Evolutionary conservation across 2,888 invertebrate genomes (phyloP).

Genomic region (Zygogramma bicolorata): DNA sequence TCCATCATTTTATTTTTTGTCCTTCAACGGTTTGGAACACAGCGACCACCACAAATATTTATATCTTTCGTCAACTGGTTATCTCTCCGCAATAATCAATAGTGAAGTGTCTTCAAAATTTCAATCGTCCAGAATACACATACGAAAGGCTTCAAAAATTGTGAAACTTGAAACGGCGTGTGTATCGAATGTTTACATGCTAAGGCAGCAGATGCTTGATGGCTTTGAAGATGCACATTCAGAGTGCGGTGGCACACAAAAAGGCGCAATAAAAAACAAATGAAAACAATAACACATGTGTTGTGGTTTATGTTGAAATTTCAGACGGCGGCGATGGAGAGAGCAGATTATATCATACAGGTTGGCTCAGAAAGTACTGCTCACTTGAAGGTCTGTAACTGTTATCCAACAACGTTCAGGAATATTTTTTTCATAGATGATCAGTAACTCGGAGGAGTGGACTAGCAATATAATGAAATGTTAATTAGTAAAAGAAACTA

Average conservation of each 20-base stretch:
- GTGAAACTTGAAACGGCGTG: neutral
- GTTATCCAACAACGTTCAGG: too few relatives aligned
- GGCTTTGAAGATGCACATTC: neutral
- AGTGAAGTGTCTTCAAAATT: neutral
- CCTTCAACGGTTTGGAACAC: too few relatives aligned
- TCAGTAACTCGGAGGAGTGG: too few relatives aligned
- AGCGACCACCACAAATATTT: neutral
- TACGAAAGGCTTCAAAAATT: neutral
- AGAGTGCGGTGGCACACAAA: neutral
- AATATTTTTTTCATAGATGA: too few relatives aligned
- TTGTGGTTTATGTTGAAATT: neutral
- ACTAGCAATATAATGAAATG: too few relatives aligned
- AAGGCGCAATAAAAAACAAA: neutral
- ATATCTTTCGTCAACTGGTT: neutral
- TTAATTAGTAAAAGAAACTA: too few relatives aligned
- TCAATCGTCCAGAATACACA: neutral
- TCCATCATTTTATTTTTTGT: too few relatives aligned
- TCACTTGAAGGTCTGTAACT: neutral
- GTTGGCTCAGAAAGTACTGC: neutral
- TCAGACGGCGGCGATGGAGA: neutral
- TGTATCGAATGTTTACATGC: neutral
- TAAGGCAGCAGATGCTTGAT: neutral
- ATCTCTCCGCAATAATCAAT: neutral
- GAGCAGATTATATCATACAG: neutral
- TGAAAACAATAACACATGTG: constrained; percentile 9